These are phyloP conservation scores for Cassiopea andromeda DNA, from an alignment of 30 jellyfish, hydroid and myxozoan genomes.

Conservation along the genomic window DNA sequence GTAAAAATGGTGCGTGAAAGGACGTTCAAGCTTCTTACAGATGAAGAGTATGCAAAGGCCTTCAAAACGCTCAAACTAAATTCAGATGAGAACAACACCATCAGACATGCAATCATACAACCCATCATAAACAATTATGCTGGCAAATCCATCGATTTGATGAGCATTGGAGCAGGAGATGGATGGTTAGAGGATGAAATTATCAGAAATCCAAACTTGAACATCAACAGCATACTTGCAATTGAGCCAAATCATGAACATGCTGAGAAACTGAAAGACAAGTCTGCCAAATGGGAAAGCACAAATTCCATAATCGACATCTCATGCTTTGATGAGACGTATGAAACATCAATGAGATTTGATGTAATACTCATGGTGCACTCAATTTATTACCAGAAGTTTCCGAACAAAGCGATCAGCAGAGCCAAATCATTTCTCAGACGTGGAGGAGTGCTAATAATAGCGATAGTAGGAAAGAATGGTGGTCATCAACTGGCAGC, in stretches of 20 bases:
- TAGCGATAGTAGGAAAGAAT: slow-evolving; percentile 5
- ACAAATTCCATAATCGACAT: neutral
- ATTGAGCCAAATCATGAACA: slow-evolving; percentile 55
- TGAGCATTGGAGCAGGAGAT: slow-evolving; percentile 48
- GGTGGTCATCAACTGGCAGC: slow-evolving; percentile 29
- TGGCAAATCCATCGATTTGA: neutral
- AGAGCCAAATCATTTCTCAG: slow-evolving; percentile 42
- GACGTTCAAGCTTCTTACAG: neutral
- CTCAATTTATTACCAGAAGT: slow-evolving; percentile 35
- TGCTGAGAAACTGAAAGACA: neutral
- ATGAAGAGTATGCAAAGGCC: slow-evolving; percentile 27
- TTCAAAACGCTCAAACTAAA: neutral
- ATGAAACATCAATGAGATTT: slow-evolving; percentile 24
- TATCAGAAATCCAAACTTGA: slow-evolving; percentile 21
- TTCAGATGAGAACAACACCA: slow-evolving; percentile 13
- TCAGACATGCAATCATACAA: slow-evolving; percentile 1
- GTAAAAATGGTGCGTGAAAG: neutral
- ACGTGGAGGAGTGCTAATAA: slow-evolving; percentile 11
- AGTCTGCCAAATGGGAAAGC: slow-evolving; percentile 13
- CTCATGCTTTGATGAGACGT: slow-evolving; percentile 23
- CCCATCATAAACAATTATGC: slow-evolving; percentile 17
- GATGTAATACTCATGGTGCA: slow-evolving; percentile 56
- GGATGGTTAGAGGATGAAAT: slow-evolving; percentile 51
- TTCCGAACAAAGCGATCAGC: neutral
- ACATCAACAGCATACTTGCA: slow-evolving; percentile 8